Base-by-base conservation (phyloP, 2,113 vertebrate species). In the Paramisgurnus dabryanus region DNA sequence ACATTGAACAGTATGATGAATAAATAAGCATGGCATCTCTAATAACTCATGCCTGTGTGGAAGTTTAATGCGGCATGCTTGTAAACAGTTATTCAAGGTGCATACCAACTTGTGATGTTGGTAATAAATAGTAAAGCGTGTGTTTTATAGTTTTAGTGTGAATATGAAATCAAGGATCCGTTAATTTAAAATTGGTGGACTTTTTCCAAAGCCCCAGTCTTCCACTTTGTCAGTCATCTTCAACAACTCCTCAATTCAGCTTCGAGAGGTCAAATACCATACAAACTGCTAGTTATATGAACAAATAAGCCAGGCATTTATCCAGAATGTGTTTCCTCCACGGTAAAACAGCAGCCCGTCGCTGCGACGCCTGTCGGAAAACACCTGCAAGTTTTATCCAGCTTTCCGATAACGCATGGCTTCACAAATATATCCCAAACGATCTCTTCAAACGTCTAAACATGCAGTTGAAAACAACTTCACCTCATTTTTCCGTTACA, bases 311-410 rank as follows among this genome's bases (percentile, higher is more conserved):
- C 61, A 22, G 75, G 69, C 76, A 78, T 60, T 83, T 60, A 39
- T 34, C 9, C 58, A 11, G 50, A 15, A 72, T 73, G 69, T 78
- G 53, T 81, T 84, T 78, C 49, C 73, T 41, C 22, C 53, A 15
- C 4, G 15, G 77, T 80, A 64, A 15, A 84, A 87, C 83, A 84
- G 86, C 85, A 70, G 66, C 17, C 76, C 81, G 75, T 84, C 83
- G 75, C 85, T 85, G 88, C 90, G 89, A 90, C 88, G 88, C 86
- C 91, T 87, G 89, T 74, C 82, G 90, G 88, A 88, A 83, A 87
- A 89, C 83, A 88, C 83, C 89, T 88, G 89, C 85, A 87, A 84
- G 81, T 87, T 86, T 85, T 73, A 61, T 76, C 80, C 72, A 80
- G 73, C 84, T 80, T 77, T 82, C 88, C 81, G 84, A 83, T 76